Evolutionary conservation across 2,888 invertebrate species (phyloP), one percentile per base, ranked within the genome.

Genomic region (Maniola hyperantus): DNA sequence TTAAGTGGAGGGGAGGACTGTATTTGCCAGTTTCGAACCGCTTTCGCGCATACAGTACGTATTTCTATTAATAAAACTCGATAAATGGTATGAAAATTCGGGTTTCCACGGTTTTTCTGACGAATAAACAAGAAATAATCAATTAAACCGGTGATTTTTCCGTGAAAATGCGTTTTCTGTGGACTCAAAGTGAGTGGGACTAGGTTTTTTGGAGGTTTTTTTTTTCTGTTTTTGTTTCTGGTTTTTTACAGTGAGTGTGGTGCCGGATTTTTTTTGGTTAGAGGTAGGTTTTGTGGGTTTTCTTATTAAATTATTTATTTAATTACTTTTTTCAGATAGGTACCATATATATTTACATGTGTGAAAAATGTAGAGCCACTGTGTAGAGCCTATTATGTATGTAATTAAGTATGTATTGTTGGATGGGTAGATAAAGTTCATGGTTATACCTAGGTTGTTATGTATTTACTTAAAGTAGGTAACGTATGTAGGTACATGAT

Each of bases 21-120:
- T 84, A 84, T 85, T 88, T 79, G 90, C 88, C 90, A 91, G 91
- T 91, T 80, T 70, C 71, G 73, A 75, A 72, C 72, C 71, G 83
- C 86, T 81, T 87, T 88, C 89, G 89, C 89, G 83, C 79, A 81
- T 79, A 81, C 79, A 83, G 84, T 82, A 84, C 86, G 77, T 77
- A 73, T 74, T 26, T 26, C 71, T 72, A 69, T 69, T 64, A 55
- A 72, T 60, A 70, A 64, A 72, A 64, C 64, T 71, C 65, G 66
- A 61, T 60, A 67, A 58, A 66, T 68, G 36, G 65, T 60, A 71
- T 63, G 59, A 64, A 71, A 59, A 67, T 58, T 59, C 61, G 61
- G 18, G 26, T 65, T 51, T 34, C 15, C 57, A 48, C 50, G 13
- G 46, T 55, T 55, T 50, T 39, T 13, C 18, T 39, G 18, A 26